Percentiles rank a stretch among this genome's conserved stretches.
Conservation (phyloP, 2,797 vertebrate genomes). For the Ciconia nigra region DNA sequence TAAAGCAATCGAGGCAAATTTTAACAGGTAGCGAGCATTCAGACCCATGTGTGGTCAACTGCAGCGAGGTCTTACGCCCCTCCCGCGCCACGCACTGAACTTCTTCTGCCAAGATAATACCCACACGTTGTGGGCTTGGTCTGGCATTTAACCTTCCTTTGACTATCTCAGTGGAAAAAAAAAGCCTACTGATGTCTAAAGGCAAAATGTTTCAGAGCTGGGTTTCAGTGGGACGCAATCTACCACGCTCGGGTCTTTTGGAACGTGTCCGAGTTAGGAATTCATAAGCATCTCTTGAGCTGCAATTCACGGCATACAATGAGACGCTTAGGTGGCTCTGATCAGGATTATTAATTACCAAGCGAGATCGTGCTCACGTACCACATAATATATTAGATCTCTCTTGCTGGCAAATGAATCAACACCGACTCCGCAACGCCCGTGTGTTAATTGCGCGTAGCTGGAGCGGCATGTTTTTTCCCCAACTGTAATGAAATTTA, state of each 20-base stretch:
- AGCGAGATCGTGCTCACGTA: neutral
- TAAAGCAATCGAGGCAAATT: neutral
- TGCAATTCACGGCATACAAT: neutral
- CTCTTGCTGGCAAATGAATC: neutral
- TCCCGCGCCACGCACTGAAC: accelerated
- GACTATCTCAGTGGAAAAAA: neutral
- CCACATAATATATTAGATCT: neutral
- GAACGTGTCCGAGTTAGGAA: neutral
- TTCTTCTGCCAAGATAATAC: neutral
- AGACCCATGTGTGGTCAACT: neutral
- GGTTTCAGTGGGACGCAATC: neutral
- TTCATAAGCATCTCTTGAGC: neutral
- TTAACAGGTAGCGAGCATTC: neutral
- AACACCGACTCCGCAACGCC: neutral
- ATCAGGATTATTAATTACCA: neutral
- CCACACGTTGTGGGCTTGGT: neutral
- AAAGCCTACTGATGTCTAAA: neutral
- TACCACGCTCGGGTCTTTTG: neutral
- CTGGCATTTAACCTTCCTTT: neutral
- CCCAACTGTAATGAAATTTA: neutral
- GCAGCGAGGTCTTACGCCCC: neutral
- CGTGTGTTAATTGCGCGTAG: neutral
- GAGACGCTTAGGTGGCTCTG: neutral
- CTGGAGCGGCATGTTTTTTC: neutral
- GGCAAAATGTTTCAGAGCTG: neutral